Evolutionary conservation across 2,113 vertebrate genomes (phyloP).

Genomic region (Pristiophorus japonicus): DNA sequence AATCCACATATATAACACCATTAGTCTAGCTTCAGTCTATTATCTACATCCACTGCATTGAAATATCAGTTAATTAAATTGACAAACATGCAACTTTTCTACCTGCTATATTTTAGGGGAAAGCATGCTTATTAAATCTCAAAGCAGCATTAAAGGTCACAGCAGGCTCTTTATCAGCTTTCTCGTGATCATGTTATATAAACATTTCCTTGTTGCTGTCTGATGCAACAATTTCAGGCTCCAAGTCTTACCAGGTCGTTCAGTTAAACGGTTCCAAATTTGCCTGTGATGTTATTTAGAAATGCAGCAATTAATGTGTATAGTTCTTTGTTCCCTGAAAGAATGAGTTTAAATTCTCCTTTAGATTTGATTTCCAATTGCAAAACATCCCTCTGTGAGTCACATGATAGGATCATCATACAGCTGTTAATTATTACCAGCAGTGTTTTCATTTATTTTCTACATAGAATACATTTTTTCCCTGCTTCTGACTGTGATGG

Average conservation of each 20-base stretch:
- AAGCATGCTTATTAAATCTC: background rate
- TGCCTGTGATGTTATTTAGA: background rate
- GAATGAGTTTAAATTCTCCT: background rate
- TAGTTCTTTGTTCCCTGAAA: background rate
- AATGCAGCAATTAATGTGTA: background rate
- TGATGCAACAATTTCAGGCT: background rate
- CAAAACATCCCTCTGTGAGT: background rate
- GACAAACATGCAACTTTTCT: background rate
- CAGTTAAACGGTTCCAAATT: background rate
- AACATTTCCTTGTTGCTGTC: background rate
- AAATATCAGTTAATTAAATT: background rate
- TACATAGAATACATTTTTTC: background rate
- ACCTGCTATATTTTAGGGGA: background rate
- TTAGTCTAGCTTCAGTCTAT: background rate
- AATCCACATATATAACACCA: no score
- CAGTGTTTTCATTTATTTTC: background rate
- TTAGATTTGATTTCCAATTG: background rate
- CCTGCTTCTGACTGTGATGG: background rate
- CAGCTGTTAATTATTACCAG: background rate
- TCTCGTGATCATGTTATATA: background rate
- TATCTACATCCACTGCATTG: background rate
- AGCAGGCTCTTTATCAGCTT: background rate
- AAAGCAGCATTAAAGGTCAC: background rate
- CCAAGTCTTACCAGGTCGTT: background rate
- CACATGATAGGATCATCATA: background rate